A percentile compares a stretch with the other conserved stretches of the same genome.
Conservation (phyloP, 2,113 vertebrate species). For the Indri indri region DNA sequence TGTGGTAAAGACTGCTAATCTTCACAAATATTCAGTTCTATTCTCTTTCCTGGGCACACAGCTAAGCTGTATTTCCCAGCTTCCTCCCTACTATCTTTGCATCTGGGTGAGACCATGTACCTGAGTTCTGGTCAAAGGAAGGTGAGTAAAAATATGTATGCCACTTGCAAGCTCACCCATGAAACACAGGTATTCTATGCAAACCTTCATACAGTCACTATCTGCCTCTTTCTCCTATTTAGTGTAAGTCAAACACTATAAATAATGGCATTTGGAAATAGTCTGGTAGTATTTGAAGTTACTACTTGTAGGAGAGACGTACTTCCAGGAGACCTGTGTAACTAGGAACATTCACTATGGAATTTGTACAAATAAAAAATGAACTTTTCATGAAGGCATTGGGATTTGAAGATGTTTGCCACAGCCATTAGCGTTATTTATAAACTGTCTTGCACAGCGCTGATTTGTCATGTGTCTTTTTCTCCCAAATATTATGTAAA, state of each 20-base stretch:
- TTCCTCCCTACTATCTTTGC: neutral
- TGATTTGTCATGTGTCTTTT: neutral
- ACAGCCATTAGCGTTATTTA: neutral
- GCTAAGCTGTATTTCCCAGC: neutral
- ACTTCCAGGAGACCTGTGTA: neutral
- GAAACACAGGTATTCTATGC: neutral
- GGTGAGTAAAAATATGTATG: neutral
- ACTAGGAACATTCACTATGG: neutral
- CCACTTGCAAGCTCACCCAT: neutral
- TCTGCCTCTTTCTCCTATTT: neutral
- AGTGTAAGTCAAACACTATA: neutral
- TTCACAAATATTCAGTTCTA: neutral
- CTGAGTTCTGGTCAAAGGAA: neutral
- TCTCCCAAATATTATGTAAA: neutral
- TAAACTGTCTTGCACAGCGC: neutral
- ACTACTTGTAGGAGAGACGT: neutral
- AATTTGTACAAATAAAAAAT: neutral
- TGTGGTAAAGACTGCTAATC: neutral
- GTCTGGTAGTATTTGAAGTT: neutral
- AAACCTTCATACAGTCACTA: neutral
- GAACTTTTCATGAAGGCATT: neutral
- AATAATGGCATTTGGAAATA: neutral
- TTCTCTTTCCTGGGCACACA: neutral
- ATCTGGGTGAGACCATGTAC: neutral
- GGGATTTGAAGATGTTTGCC: neutral